Evolutionary conservation across 2,888 invertebrate genomes (phyloP).

Genomic region (Willowsia nigromaculata): DNA sequence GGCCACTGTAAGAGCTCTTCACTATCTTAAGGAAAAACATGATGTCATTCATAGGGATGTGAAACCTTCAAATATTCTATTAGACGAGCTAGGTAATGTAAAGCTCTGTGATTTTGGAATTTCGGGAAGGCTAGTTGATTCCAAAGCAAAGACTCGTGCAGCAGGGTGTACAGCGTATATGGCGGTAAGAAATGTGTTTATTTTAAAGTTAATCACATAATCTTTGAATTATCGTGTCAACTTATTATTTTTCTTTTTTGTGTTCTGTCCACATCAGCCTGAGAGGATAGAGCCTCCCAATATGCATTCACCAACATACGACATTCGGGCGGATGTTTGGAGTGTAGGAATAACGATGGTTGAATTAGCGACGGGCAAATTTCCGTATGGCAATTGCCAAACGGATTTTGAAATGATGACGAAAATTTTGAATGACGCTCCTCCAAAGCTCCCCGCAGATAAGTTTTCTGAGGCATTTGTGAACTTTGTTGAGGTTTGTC

Average conservation of each 20-base stretch:
- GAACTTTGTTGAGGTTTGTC: constrained; percentile 93
- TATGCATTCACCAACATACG: constrained; percentile 96
- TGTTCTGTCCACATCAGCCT: constrained; percentile 84
- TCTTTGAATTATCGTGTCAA: not conserved
- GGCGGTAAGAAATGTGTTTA: constrained; percentile 94
- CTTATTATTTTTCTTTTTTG: no score
- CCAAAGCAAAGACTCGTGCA: constrained; percentile 97
- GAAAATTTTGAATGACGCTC: constrained; percentile 93
- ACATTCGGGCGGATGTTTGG: constrained; percentile 99
- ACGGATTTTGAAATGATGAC: constrained; percentile 98
- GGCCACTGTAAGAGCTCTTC: constrained; percentile 96
- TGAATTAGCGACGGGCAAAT: constrained; percentile 97
- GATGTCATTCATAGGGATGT: constrained; percentile 98
- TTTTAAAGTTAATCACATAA: constrained; percentile 1
- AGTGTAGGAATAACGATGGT: constrained; percentile 97
- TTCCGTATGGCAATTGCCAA: constrained; percentile 96
- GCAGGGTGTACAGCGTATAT: constrained; percentile 99
- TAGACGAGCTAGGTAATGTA: constrained; percentile 96
- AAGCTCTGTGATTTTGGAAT: constrained; percentile 99
- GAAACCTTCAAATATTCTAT: constrained; percentile 98
- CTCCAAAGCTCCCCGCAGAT: constrained; percentile 85
- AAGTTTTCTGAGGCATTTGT: constrained; percentile 93
- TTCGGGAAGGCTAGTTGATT: constrained; percentile 98
- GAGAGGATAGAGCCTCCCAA: constrained; percentile 97
- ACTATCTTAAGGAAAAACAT: constrained; percentile 98